A percentile compares a stretch with the other conserved stretches of the same genome.
These are phyloP conservation scores for Octonoba sinensis DNA, from an alignment of 2,888 invertebrate genomes.

Conservation along the genomic window DNA sequence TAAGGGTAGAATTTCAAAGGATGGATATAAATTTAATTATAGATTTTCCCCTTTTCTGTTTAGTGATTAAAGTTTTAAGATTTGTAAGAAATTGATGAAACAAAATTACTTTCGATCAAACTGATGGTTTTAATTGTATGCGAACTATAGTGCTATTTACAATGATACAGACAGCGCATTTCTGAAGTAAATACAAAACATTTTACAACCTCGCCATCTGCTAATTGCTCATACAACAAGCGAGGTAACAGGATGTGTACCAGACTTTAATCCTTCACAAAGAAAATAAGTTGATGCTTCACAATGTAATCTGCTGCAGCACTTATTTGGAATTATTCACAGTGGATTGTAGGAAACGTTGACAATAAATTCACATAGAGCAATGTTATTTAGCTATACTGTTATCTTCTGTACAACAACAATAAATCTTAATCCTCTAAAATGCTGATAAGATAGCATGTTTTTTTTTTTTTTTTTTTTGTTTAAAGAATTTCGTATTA, in stretches of 20 bases:
- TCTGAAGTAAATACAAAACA: slow-evolving; percentile 63
- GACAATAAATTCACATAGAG: slow-evolving; percentile 47
- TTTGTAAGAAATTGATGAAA: too few species aligned
- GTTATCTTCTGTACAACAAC: slow-evolving; percentile 20
- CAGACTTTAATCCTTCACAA: slow-evolving; percentile 46
- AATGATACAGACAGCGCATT: slow-evolving; percentile 62
- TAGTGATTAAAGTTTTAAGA: too few species aligned
- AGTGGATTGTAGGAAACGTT: slow-evolving; percentile 36
- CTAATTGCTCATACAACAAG: slow-evolving; percentile 49
- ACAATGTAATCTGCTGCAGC: slow-evolving; percentile 45
- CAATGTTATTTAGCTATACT: slow-evolving; percentile 57
- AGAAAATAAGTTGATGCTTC: slow-evolving; percentile 45
- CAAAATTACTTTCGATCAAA: slow-evolving; percentile 51
- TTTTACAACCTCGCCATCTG: slow-evolving; percentile 36
- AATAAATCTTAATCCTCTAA: neutral
- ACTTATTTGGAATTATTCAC: slow-evolving; percentile 46
- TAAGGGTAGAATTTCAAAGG: too few species aligned
- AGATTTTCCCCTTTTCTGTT: too few species aligned
- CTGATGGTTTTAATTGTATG: slow-evolving; percentile 63
- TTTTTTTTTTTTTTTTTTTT: too few species aligned
- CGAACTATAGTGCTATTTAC: slow-evolving; percentile 65
- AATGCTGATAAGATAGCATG: neutral
- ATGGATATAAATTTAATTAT: too few species aligned
- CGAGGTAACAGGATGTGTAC: slow-evolving; percentile 41
- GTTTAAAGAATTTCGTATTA: too few species aligned